These are phyloP conservation scores for Holotrichia oblita DNA, from an alignment of 1,140 invertebrate species.

Conservation along the genomic window DNA sequence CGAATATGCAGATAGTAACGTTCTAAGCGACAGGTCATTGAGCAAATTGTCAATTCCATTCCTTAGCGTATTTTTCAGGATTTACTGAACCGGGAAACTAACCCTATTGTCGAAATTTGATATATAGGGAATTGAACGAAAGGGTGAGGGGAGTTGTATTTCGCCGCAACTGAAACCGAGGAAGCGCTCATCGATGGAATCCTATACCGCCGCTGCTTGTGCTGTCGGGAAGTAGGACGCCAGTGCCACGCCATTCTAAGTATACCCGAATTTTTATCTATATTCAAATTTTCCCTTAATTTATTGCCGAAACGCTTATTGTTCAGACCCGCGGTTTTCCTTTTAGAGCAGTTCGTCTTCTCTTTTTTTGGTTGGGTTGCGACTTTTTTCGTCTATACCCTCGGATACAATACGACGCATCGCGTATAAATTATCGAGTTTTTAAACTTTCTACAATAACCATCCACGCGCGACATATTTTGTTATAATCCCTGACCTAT, in stretches of 20 bases:
- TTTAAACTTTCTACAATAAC: not conserved
- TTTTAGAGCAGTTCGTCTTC: not conserved
- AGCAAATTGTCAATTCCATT: slow-evolving; percentile 40
- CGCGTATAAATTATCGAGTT: not conserved
- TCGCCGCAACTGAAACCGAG: slow-evolving; percentile 24
- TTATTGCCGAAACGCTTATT: slow-evolving; percentile 26
- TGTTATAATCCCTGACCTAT: not conserved
- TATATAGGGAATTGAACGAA: slow-evolving; percentile 38
- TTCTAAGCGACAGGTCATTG: slow-evolving; percentile 38
- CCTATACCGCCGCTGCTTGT: not conserved
- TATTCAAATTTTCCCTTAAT: slow-evolving; percentile 38
- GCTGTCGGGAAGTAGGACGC: not conserved
- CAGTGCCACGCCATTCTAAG: not conserved
- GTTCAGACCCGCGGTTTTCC: not conserved
- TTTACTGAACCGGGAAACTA: slow-evolving; percentile 39
- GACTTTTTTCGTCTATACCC: slow-evolving; percentile 1
- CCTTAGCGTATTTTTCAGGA: slow-evolving; percentile 41
- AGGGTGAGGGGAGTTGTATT: not conserved
- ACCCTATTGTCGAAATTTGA: slow-evolving; percentile 40
- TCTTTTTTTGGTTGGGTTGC: not conserved
- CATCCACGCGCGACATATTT: not conserved
- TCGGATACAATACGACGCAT: not conserved
- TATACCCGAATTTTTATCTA: slow-evolving; percentile 20
- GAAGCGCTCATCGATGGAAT: not conserved
- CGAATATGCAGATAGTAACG: slow-evolving; percentile 40